phyloP scores from a whole-genome alignment of 2,888 invertebrate genomes.

The Eulithis prunata region DNA sequence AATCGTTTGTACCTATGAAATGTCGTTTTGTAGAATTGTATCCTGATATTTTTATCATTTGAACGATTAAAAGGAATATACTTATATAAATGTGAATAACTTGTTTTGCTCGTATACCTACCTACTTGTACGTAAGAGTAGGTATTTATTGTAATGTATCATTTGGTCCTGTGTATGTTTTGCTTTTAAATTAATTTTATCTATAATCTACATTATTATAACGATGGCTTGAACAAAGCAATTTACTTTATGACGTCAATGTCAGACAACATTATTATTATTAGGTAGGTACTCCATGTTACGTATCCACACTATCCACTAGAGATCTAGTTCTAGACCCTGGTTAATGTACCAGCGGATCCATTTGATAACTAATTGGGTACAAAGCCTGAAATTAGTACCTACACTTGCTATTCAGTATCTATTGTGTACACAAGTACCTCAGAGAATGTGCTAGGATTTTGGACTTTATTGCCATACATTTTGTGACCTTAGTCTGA shows the following conservation, averaged over 20 bases:
- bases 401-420: slow-evolving; percentile 33
- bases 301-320: neutral
- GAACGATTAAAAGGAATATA: too few relatives aligned
- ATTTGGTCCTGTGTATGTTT: too few relatives aligned
- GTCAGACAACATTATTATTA: neutral
- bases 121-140: too few relatives aligned
- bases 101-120: too few relatives aligned
- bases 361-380: slow-evolving; percentile 65
- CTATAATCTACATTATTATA: too few relatives aligned
- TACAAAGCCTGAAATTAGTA: slow-evolving; percentile 56
- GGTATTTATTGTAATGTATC: too few relatives aligned
- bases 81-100: too few relatives aligned
- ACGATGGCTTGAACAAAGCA: too few relatives aligned
- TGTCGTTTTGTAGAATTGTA: too few relatives aligned
- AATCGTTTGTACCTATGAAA: too few relatives aligned
- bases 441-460: neutral
- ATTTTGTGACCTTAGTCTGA: neutral
- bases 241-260: neutral
- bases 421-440: slow-evolving; percentile 5
- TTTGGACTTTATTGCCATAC: neutral
- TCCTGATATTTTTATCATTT: too few relatives aligned
- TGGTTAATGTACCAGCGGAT: slow-evolving; percentile 28
- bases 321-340: neutral
- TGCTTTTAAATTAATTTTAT: too few relatives aligned
- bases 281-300: neutral